Evolutionary conservation across 2,888 invertebrate genomes (phyloP).

Genomic region (Polymixis lichenea): DNA sequence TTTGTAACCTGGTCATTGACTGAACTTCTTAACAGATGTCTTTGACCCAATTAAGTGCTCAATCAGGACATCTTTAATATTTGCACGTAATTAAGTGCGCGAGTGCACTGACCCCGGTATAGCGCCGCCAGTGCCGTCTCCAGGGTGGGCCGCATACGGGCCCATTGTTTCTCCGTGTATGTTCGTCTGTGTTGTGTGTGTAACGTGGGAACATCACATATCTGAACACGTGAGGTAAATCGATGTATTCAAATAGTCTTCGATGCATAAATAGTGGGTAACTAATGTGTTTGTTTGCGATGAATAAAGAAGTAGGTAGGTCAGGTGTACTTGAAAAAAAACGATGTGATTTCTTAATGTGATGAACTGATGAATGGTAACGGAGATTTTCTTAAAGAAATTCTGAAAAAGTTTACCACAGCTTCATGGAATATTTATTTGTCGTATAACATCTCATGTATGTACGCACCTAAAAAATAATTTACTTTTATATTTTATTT

Average conservation of each 20-base stretch:
- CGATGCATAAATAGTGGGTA: constrained; percentile 47
- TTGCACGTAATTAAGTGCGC: constrained; percentile 70
- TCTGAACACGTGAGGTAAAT: constrained; percentile 63
- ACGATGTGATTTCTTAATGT: neutral
- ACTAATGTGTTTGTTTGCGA: constrained; percentile 37
- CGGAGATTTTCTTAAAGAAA: neutral
- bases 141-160: constrained; percentile 88
- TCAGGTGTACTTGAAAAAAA: neutral
- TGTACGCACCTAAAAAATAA: no score
- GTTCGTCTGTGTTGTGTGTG: constrained; percentile 71
- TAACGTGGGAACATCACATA: constrained; percentile 82
- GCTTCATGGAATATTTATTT: no score
- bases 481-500: no score
- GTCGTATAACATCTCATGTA: no score
- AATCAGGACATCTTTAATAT: constrained; percentile 62
- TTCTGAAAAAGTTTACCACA: neutral
- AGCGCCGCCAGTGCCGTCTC: constrained; percentile 65
- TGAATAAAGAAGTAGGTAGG: constrained; percentile 16
- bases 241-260: constrained; percentile 55
- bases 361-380: no score
- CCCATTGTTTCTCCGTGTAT: constrained; percentile 82
- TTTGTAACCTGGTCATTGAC: constrained; percentile 22
- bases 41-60: constrained; percentile 61
- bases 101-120: constrained; percentile 78
- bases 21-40: constrained; percentile 38